Percentiles rank a stretch among this genome's conserved stretches.
These are phyloP conservation scores for Neosilurus hyrtlii DNA, from an alignment of 2,797 vertebrate species.

Conservation along the genomic window DNA sequence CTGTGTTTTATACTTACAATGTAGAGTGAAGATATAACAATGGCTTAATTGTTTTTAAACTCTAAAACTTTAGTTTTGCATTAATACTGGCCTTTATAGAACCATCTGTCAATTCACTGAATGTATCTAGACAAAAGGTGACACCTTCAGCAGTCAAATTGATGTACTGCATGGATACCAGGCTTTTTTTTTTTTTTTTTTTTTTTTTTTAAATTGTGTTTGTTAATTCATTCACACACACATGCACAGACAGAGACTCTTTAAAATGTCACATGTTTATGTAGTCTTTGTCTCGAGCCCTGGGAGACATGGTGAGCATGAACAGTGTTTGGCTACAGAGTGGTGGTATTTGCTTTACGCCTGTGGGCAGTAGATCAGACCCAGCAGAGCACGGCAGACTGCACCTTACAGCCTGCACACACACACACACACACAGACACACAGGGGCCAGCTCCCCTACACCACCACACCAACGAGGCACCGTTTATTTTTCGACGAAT, in stretches of 20 bases:
- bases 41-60: constrained; percentile 26
- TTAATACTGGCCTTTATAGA: constrained; percentile 17
- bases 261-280: constrained; percentile 47
- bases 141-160: not conserved
- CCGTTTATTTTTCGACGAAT: constrained; percentile 60
- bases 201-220: constrained; percentile 12
- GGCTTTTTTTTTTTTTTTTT: not conserved
- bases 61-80: constrained; percentile 20
- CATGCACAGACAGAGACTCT: constrained; percentile 26
- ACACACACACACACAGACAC: constrained; percentile 34
- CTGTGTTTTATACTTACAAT: not conserved
- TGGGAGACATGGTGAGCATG: constrained; percentile 48
- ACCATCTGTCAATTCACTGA: constrained; percentile 12
- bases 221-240: constrained; percentile 13
- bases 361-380: constrained; percentile 48
- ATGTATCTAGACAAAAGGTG: constrained; percentile 19
- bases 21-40: constrained; percentile 5
- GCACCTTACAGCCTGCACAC: constrained; percentile 31
- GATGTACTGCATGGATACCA: not conserved
- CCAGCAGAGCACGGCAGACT: constrained; percentile 34
- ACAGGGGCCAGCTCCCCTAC: constrained; percentile 44
- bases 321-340: constrained; percentile 46
- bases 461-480: constrained; percentile 39
- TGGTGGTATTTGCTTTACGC: constrained; percentile 52
- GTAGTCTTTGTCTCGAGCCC: constrained; percentile 39